A percentile compares a stretch with the other conserved stretches of the same genome.
phyloP scores from a whole-genome alignment of 2,888 invertebrate genomes.

The Tromatobia lineatoria region DNA sequence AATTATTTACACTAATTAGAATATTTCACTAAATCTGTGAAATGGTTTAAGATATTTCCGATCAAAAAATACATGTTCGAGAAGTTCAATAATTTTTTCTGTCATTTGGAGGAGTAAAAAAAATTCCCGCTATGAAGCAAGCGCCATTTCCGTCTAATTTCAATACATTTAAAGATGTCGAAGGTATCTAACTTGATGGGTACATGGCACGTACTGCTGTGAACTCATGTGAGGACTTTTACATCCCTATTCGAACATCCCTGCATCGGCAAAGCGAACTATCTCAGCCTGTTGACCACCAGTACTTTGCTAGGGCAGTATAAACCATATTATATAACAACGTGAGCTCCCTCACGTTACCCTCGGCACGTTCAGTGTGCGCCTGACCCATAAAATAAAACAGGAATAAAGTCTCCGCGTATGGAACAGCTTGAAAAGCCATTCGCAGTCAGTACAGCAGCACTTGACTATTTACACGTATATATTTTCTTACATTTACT shows the following conservation, averaged over 20 bases:
- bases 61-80: no score
- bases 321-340: constrained; percentile 10
- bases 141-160: background rate
- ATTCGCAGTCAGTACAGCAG: constrained; percentile 4
- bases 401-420: constrained; percentile 16
- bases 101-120: background rate
- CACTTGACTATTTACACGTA: constrained; percentile 4
- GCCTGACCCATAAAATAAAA: constrained; percentile 23
- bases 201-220: background rate
- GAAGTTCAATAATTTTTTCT: background rate
- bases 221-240: background rate
- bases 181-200: background rate
- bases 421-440: constrained; percentile 2
- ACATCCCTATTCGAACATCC: background rate
- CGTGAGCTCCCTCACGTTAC: background rate
- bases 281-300: constrained; percentile 12
- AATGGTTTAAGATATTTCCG: no score
- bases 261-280: background rate
- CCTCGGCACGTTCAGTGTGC: background rate
- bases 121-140: background rate
- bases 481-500: constrained; percentile 19
- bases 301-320: background rate
- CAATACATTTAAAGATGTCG: background rate
- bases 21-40: no score
- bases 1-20: no score